Base-by-base conservation (phyloP, 2,113 vertebrate genomes). In the Pogonocichla stellata region DNA sequence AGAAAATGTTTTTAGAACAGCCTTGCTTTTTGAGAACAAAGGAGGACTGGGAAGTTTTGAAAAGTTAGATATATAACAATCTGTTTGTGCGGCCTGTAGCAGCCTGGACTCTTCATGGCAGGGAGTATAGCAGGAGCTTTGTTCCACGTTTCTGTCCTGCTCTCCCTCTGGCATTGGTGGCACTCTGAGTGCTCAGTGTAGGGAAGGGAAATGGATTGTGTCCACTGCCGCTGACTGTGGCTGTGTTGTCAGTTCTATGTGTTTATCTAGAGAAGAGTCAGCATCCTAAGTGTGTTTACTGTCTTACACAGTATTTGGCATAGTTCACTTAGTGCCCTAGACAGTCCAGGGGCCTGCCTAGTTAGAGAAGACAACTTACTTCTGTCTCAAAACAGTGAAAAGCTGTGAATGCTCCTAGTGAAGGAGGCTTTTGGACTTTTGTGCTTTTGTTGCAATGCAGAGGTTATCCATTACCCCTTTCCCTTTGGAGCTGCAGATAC, bases 1-100 rank as follows among this genome's bases (percentile, higher is more conserved):
- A 77, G 84, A 96, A 90, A 75, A 90, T 75, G 66, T 92, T 94
- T 96, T 93, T 75, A 61, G 66, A 90, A 75, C n/a, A 53, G 78
- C 45, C 66, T 89, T 93, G 87, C 6, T 65, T 43, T 64, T 75
- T 79, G 20, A 48, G 84, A 94, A 88, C 40, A 80, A 91, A 93
- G 66, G 48, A 79, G 36, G 71, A 75, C 81, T 69, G 65, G 78
- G 58, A 90, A 80, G 45, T 96, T 93, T 90, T 65, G 74, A 79
- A 4, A 75, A 85, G 81, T 79, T 82, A 53, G 33, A 77, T 91
- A 87, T 93, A 75, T 75, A 93, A 47, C 43, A 19, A 19, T 10
- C 10, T 88, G 69, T 90, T 92, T 89, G 73, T 61, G n/a, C 45
- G 87, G 36, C 70, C 57, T 87, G 73, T 56, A 72, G 56, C 85